Evolutionary conservation across 2,888 invertebrate species (phyloP).

Genomic region (Stenurella melanura): DNA sequence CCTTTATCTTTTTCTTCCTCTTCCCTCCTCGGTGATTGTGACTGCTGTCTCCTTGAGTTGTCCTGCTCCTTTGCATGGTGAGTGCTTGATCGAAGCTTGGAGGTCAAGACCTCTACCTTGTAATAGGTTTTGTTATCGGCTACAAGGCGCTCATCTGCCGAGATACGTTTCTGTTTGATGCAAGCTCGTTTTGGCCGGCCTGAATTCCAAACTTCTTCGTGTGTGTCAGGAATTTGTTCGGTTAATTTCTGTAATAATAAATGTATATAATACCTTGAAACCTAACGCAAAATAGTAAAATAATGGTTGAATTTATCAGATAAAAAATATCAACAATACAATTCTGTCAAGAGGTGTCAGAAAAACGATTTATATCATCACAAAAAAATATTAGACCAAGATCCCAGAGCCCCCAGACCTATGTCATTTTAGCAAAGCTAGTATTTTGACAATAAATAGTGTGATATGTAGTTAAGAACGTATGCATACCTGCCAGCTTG

Average conservation of each 20-base stretch:
- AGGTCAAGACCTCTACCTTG: slow-evolving; percentile 83
- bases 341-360: slow-evolving; percentile 9
- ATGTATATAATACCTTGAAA: background rate
- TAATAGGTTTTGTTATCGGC: slow-evolving; percentile 78
- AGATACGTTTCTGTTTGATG: slow-evolving; percentile 66
- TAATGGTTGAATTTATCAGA: background rate
- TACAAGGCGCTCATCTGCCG: slow-evolving; percentile 76
- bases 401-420: no score
- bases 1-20: slow-evolving; percentile 64
- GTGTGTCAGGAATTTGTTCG: slow-evolving; percentile 47
- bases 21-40: slow-evolving; percentile 54
- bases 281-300: background rate
- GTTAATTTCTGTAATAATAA: slow-evolving; percentile 61
- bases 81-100: slow-evolving; percentile 77
- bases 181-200: slow-evolving; percentile 69
- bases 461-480: no score
- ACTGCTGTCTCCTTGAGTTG: slow-evolving; percentile 45
- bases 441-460: no score
- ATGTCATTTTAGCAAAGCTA: no score
- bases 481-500: no score
- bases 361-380: background rate
- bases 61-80: slow-evolving; percentile 68
- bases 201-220: slow-evolving; percentile 68
- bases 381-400: no score
- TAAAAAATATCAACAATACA: background rate